phyloP scores from a whole-genome alignment of 2,797 vertebrate genomes.

The Microcaecilia unicolor region DNA sequence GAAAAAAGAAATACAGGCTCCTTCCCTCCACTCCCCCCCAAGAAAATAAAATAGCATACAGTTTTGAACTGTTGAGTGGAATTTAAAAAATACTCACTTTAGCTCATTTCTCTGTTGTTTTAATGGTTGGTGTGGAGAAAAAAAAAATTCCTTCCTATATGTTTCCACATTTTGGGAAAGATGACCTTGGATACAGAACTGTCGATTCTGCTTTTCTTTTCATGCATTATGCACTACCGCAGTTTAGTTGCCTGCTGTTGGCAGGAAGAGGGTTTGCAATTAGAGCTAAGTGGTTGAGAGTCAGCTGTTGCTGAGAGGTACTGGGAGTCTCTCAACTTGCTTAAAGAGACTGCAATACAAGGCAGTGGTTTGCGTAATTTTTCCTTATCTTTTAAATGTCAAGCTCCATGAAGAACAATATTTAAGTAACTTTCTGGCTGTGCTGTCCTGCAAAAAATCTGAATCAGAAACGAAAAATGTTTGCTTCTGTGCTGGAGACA shows the following conservation, averaged over 20 bases:
- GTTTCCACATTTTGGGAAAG: neutral
- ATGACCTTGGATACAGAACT: too few species aligned
- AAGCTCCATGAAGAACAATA: too few species aligned
- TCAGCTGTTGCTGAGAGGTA: conserved; percentile 3
- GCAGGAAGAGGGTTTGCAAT: conserved; percentile 3
- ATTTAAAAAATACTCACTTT: neutral
- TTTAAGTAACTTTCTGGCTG: too few species aligned
- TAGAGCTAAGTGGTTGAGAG: neutral
- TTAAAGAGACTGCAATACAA: neutral
- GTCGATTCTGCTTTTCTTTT: neutral
- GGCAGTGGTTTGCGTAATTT: too few species aligned
- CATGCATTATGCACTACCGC: neutral
- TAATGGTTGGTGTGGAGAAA: too few species aligned
- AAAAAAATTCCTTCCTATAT: too few species aligned
- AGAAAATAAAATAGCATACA: neutral
- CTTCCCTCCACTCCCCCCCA: neutral
- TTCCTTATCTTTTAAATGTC: too few species aligned
- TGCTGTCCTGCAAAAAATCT: too few species aligned
- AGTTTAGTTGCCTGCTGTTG: conserved; percentile 13
- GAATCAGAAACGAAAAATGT: too few species aligned
- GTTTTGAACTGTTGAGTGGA: neutral
- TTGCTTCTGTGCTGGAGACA: too few species aligned
- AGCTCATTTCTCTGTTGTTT: neutral
- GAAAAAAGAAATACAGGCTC: neutral
- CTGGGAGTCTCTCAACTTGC: neutral